Evolutionary conservation across 2,797 vertebrate species (phyloP).

Genomic region (Xenopus petersii): DNA sequence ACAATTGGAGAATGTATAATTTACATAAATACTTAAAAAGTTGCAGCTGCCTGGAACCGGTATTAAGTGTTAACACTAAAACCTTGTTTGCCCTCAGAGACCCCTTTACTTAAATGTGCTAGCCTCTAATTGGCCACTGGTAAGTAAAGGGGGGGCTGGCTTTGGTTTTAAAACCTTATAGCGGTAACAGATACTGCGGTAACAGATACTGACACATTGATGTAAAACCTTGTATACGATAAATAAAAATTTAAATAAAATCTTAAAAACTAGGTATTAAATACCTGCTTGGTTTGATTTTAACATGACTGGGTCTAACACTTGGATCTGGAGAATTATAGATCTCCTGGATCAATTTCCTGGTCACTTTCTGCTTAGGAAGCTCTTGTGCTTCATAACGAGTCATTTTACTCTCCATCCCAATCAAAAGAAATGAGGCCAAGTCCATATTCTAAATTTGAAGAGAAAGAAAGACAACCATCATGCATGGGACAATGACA

Average conservation of each 20-base stretch:
- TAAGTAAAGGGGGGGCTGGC: too few relatives aligned
- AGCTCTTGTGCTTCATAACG: constrained; percentile 73
- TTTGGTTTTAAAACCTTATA: too few relatives aligned
- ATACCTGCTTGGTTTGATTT: constrained; percentile 83
- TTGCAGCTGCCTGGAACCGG: too few relatives aligned
- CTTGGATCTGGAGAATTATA: constrained; percentile 64
- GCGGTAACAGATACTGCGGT: too few relatives aligned
- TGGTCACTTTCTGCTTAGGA: constrained; percentile 72
- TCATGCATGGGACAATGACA: too few relatives aligned
- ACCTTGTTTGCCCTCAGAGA: too few relatives aligned
- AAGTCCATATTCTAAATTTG: constrained; percentile 65
- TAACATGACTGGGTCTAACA: constrained; percentile 64
- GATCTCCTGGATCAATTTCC: constrained; percentile 80
- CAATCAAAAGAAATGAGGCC: constrained; percentile 76
- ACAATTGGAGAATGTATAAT: not conserved
- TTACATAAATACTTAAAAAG: too few relatives aligned
- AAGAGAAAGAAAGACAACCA: not conserved
- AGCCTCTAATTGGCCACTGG: too few relatives aligned
- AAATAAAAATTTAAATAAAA: too few relatives aligned
- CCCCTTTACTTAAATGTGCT: too few relatives aligned
- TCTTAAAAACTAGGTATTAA: too few relatives aligned
- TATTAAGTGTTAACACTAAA: too few relatives aligned
- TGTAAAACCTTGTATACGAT: not conserved
- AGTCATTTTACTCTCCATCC: constrained; percentile 74
- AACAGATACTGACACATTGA: not conserved